Percentiles rank a stretch among this genome's conserved stretches.
Conservation (phyloP, 1,140 invertebrate genomes). For the Vanessa atalanta region DNA sequence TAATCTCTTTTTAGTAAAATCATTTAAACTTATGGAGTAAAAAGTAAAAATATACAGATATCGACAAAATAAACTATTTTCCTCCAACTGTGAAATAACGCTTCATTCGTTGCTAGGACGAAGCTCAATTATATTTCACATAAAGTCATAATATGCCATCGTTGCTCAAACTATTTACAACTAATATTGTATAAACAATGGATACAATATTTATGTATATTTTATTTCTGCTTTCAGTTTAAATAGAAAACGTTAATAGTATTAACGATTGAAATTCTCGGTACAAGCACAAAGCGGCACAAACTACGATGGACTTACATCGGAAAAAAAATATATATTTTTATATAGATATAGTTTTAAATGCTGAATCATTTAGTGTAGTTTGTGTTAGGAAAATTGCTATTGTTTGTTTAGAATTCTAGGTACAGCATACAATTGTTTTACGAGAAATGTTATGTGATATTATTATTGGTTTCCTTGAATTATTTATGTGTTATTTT, state of each 20-base stretch:
- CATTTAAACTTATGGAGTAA: too few relatives aligned
- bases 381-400: conserved; percentile 38
- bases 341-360: conserved; percentile 8
- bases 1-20: too few relatives aligned
- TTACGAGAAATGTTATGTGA: conserved; percentile 38
- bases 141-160: too few relatives aligned
- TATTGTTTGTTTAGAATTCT: conserved; percentile 40
- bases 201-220: background rate
- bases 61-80: too few relatives aligned
- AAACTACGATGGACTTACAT: background rate
- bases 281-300: background rate
- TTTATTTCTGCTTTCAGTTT: background rate
- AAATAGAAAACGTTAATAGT: background rate
- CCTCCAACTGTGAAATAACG: too few relatives aligned
- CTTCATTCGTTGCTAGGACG: too few relatives aligned
- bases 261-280: background rate
- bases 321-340: background rate
- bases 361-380: conserved; percentile 35
- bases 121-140: too few relatives aligned
- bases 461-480: conserved; percentile 42
- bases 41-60: too few relatives aligned
- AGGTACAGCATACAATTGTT: conserved; percentile 32
- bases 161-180: too few relatives aligned
- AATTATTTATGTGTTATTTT: conserved; percentile 32
- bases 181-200: too few relatives aligned